A percentile compares a stretch with the other conserved stretches of the same genome.
Conservation (phyloP, 2,113 vertebrate species). For the Prietella phreatophila region DNA sequence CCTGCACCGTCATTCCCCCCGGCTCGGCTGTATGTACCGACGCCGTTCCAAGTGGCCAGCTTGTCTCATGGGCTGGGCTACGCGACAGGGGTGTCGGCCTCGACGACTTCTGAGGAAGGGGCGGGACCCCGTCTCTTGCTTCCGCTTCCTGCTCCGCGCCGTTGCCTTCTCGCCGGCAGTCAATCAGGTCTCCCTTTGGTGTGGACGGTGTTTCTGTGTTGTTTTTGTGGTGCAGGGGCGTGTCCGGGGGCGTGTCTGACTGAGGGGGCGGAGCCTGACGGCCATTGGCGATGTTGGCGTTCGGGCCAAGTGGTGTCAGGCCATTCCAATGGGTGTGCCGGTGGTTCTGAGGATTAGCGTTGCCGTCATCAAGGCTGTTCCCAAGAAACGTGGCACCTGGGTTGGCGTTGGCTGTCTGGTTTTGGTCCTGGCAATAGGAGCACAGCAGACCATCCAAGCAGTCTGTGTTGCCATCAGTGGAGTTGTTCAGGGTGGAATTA, state of each 20-base stretch:
- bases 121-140: slow-evolving; percentile 68
- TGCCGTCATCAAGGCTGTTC: slow-evolving; percentile 67
- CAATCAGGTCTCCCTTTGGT: slow-evolving; percentile 17
- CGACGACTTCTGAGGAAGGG: slow-evolving; percentile 77
- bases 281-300: slow-evolving; percentile 70
- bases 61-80: slow-evolving; percentile 52
- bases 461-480: slow-evolving; percentile 67
- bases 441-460: slow-evolving; percentile 76
- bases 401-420: slow-evolving; percentile 62
- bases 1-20: slow-evolving; percentile 69
- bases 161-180: slow-evolving; percentile 25
- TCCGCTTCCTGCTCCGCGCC: slow-evolving; percentile 49
- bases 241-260: slow-evolving; percentile 76
- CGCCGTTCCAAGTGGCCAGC: slow-evolving; percentile 57
- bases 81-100: slow-evolving; percentile 68
- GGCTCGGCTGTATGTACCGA: slow-evolving; percentile 74
- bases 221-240: slow-evolving; percentile 68
- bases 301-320: slow-evolving; percentile 64
- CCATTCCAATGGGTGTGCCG: slow-evolving; percentile 75
- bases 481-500: slow-evolving; percentile 65
- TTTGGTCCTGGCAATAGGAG: slow-evolving; percentile 72
- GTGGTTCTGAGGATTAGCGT: slow-evolving; percentile 76
- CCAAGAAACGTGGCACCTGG: slow-evolving; percentile 36
- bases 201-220: slow-evolving; percentile 14
- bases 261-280: slow-evolving; percentile 73